Conservation (phyloP, 2,113 vertebrate species). For the Tonatia bakeri region DNA sequence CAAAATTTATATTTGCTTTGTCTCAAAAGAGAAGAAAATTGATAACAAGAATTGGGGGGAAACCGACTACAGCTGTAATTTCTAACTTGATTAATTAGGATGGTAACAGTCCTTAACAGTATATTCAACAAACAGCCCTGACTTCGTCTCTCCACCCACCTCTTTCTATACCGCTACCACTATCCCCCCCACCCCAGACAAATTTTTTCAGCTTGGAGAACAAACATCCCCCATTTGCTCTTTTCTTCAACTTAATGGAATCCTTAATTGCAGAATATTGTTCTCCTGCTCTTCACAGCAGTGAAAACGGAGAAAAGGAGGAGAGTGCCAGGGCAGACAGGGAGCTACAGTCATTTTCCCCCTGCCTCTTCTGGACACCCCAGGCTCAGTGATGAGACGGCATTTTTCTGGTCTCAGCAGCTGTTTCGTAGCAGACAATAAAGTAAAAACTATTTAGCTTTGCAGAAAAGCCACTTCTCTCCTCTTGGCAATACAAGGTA, state of each 20-base stretch:
- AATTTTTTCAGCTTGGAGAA: conserved; percentile 90
- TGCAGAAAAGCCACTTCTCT: conserved; percentile 78
- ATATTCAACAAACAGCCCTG: conserved; percentile 94
- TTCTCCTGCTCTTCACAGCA: conserved; percentile 93
- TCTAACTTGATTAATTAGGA: conserved; percentile 99
- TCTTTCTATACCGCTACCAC: conserved; percentile 83
- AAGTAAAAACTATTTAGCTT: conserved; percentile 79
- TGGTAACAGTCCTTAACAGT: conserved; percentile 93
- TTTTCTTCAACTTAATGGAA: conserved; percentile 99
- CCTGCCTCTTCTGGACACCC: conserved; percentile 78
- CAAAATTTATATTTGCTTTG: conserved; percentile 98
- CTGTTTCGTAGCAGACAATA: conserved; percentile 81
- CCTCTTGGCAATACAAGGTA: conserved; percentile 76
- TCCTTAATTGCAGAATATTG: conserved; percentile 99
- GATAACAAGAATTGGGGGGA: conserved; percentile 93
- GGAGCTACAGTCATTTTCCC: conserved; percentile 79
- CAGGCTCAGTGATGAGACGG: conserved; percentile 81
- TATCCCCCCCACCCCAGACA: conserved; percentile 83
- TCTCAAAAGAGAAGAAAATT: conserved; percentile 98
- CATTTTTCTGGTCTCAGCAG: conserved; percentile 82
- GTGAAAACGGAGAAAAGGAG: conserved; percentile 83
- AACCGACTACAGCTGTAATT: conserved; percentile 94
- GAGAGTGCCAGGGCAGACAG: conserved; percentile 82
- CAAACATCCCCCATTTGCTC: conserved; percentile 99
- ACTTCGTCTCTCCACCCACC: conserved; percentile 91